Evolutionary conservation across 2,113 vertebrate species (phyloP).

Genomic region (Morone saxatilis): DNA sequence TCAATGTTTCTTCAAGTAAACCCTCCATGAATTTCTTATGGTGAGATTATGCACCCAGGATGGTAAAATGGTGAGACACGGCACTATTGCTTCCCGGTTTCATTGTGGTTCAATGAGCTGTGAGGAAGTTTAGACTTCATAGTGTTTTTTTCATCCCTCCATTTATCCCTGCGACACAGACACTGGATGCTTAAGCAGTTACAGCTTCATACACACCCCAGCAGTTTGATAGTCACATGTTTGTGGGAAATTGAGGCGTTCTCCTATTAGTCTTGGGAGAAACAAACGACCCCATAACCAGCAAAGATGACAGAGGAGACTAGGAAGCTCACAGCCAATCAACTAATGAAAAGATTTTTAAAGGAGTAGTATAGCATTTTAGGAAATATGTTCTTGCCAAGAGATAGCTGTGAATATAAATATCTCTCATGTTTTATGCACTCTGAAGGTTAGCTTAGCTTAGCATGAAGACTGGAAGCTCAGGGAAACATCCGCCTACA

Average conservation of each 20-base stretch:
- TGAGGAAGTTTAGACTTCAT: constrained; percentile 19
- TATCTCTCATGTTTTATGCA: not conserved
- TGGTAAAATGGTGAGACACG: constrained; percentile 17
- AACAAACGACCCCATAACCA: not conserved
- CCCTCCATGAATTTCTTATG: constrained; percentile 26
- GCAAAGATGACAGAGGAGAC: not conserved
- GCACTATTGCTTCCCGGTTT: not conserved
- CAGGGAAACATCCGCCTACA: not conserved
- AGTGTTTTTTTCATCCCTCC: not conserved
- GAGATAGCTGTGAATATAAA: not conserved
- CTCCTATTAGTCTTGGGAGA: not conserved
- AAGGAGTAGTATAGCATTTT: not conserved
- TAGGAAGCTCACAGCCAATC: not conserved
- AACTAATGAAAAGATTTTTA: not conserved
- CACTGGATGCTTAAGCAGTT: not conserved
- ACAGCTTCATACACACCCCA: not conserved
- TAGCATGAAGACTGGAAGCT: not conserved
- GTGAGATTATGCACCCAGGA: not conserved
- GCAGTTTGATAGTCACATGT: not conserved
- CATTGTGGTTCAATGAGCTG: constrained; percentile 32
- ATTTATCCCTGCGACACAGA: constrained; percentile 3
- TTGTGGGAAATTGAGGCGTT: not conserved
- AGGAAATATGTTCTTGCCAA: not conserved
- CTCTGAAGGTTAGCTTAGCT: not conserved
- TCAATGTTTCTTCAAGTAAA: not conserved